A percentile compares a stretch with the other conserved stretches of the same genome.
phyloP scores from a whole-genome alignment of 37 sponge, comb jelly and placozoan species.

The Ianthella basta region DNA sequence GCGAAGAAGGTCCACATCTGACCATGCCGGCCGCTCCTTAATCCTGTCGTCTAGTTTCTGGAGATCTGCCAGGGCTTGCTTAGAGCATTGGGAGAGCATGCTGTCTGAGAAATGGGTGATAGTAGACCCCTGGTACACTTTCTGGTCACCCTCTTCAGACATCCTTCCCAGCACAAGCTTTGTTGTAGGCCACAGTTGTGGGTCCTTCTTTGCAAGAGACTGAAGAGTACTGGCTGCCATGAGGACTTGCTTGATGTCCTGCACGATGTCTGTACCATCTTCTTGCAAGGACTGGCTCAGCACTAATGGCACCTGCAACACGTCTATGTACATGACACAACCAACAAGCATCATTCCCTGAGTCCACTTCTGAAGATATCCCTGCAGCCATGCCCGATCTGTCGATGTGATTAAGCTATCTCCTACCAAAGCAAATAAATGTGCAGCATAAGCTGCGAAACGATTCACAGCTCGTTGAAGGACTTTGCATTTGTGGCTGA shows the following conservation, averaged over 20 bases:
- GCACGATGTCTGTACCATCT: constrained; percentile 49
- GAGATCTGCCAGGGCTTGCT: constrained; percentile 8
- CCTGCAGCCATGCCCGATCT: constrained; percentile 47
- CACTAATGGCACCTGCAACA: not conserved
- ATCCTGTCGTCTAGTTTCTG: constrained; percentile 22
- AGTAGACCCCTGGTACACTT: constrained; percentile 34
- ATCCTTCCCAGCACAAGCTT: constrained; percentile 11
- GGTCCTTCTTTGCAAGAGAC: not conserved
- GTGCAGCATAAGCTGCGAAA: constrained; percentile 53
- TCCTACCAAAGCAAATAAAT: constrained; percentile 29
- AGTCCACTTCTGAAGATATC: constrained; percentile 55
- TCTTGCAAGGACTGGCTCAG: constrained; percentile 29
- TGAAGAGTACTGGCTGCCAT: constrained; percentile 33
- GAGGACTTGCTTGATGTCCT: constrained; percentile 27
- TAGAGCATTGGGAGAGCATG: not conserved
- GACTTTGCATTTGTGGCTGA: constrained; percentile 53
- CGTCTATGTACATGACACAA: constrained; percentile 53
- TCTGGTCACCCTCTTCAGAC: constrained; percentile 11
- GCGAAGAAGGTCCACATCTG: constrained; percentile 28
- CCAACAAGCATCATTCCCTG: constrained; percentile 51
- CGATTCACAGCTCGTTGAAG: constrained; percentile 59
- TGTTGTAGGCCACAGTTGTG: constrained; percentile 37
- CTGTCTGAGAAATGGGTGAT: constrained; percentile 5
- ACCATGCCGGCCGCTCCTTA: constrained; percentile 36
- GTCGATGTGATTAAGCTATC: constrained; percentile 29